Evolutionary conservation across 2,113 vertebrate species (phyloP).

Genomic region (Dasyurus viverrinus): DNA sequence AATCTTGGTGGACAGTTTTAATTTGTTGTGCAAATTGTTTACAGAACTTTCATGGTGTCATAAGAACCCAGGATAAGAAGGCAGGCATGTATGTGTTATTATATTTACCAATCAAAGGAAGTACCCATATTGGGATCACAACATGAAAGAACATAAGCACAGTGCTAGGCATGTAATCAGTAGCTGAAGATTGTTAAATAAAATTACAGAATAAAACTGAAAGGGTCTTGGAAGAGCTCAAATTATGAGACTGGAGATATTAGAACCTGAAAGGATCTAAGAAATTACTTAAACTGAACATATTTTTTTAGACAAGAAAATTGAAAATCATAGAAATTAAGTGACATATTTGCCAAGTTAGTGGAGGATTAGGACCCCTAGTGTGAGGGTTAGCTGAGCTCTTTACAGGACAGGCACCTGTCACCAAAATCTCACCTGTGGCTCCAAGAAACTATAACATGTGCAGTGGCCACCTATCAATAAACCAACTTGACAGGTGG

Average conservation of each 20-base stretch:
- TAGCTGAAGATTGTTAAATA: neutral
- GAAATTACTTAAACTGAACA: neutral
- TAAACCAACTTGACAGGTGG: neutral
- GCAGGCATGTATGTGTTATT: neutral
- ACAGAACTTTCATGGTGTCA: neutral
- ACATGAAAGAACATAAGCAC: neutral
- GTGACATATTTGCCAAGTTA: neutral
- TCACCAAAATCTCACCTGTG: neutral
- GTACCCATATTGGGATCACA: neutral
- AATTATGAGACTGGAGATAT: neutral
- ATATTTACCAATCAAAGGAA: neutral
- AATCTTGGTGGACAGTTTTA: neutral
- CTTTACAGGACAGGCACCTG: neutral
- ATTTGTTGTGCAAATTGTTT: neutral
- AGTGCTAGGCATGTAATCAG: neutral
- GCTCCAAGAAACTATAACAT: neutral
- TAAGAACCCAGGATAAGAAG: neutral
- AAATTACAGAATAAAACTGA: neutral
- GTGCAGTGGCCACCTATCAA: neutral
- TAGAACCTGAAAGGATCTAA: neutral
- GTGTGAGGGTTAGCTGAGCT: neutral
- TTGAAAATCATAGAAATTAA: neutral
- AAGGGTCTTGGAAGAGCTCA: neutral
- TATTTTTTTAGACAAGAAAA: neutral
- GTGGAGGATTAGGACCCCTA: neutral